Conservation (phyloP, 2,888 invertebrate species). For the Nasonia oneida region DNA sequence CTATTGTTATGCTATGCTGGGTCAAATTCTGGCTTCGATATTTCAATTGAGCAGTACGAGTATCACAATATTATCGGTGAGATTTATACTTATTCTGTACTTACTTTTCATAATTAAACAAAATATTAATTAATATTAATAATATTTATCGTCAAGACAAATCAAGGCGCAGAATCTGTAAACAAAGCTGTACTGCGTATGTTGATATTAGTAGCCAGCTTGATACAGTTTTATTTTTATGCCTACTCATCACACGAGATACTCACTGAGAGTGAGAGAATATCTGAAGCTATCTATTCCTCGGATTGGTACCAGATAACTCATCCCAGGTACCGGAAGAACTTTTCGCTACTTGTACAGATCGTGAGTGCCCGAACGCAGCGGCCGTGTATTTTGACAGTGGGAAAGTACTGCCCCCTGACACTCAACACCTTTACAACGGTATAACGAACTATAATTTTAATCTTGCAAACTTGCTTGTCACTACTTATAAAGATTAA, state of each 20-base stretch:
- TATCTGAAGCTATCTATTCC: slow-evolving; percentile 57
- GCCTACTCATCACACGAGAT: slow-evolving; percentile 64
- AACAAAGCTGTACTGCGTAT: slow-evolving; percentile 52
- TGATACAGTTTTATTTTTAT: slow-evolving; percentile 63
- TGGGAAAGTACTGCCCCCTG: slow-evolving; percentile 63
- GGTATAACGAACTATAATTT: slow-evolving; percentile 52
- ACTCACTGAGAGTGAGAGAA: slow-evolving; percentile 55
- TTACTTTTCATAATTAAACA: neutral
- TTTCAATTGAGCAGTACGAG: slow-evolving; percentile 64
- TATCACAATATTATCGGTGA: slow-evolving; percentile 63
- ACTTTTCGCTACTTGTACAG: slow-evolving; percentile 49
- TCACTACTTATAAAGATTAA: neutral
- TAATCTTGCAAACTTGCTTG: neutral
- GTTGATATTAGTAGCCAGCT: slow-evolving; percentile 59
- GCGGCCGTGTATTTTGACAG: slow-evolving; percentile 60
- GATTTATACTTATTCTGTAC: neutral
- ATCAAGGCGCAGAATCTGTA: slow-evolving; percentile 19
- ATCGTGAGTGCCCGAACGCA: slow-evolving; percentile 55
- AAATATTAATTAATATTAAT: slow-evolving; percentile 9
- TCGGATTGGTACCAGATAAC: slow-evolving; percentile 60
- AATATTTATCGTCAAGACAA: slow-evolving; percentile 25
- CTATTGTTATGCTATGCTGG: slow-evolving; percentile 59
- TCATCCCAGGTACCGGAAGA: slow-evolving; percentile 43
- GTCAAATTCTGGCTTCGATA: slow-evolving; percentile 63
- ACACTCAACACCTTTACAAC: slow-evolving; percentile 62